Evolutionary conservation across 2,797 vertebrate genomes (phyloP).

Genomic region (Gambelia wislizenii): DNA sequence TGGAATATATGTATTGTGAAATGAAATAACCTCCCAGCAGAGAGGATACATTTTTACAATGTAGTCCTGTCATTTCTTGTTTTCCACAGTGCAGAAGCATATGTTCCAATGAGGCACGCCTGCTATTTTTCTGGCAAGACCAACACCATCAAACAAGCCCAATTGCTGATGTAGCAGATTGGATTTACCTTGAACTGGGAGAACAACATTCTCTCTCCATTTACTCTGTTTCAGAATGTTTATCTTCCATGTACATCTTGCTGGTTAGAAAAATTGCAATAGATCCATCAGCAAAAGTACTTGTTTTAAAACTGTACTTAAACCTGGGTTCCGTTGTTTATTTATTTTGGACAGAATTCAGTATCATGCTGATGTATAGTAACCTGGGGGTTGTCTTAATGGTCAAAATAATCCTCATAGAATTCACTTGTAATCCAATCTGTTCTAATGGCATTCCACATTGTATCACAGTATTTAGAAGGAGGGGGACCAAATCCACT

Average conservation of each 20-base stretch:
- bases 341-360: too few relatives aligned
- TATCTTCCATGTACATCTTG: slow-evolving; percentile 38
- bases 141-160: neutral
- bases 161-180: slow-evolving; percentile 30
- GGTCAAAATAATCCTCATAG: too few relatives aligned
- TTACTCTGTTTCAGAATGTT: neutral
- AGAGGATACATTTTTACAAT: slow-evolving; percentile 76
- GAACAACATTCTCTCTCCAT: slow-evolving; percentile 21
- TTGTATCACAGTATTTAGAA: too few relatives aligned
- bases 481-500: too few relatives aligned
- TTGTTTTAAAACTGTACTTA: neutral
- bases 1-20: slow-evolving; percentile 74
- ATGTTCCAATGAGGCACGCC: slow-evolving; percentile 31
- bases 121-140: slow-evolving; percentile 47
- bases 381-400: too few relatives aligned
- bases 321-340: too few relatives aligned
- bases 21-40: slow-evolving; percentile 77
- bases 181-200: slow-evolving; percentile 31
- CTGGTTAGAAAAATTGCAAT: slow-evolving; percentile 34
- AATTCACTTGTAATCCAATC: too few relatives aligned
- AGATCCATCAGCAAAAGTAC: neutral
- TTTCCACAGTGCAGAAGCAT: slow-evolving; percentile 61
- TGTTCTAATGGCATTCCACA: too few relatives aligned
- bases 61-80: slow-evolving; percentile 67
- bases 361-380: too few relatives aligned